phyloP scores from a whole-genome alignment of 2,888 invertebrate species.

The Tipula lateralis region DNA sequence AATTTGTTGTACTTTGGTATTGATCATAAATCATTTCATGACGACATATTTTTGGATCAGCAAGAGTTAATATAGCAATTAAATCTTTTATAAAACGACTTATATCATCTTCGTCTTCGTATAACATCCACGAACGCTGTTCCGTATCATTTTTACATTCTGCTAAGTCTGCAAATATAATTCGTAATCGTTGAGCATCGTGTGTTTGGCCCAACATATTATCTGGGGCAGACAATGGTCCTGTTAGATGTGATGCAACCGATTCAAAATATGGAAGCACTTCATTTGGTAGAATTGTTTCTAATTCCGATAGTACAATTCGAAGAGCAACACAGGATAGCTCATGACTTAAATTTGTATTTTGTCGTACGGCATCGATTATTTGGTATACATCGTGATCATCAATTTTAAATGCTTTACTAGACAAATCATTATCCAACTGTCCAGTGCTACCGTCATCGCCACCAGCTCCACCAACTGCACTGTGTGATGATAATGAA shows the following conservation, averaged over 20 bases:
- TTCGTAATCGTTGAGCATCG: slow-evolving; percentile 75
- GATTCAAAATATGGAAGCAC: slow-evolving; percentile 59
- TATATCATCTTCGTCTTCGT: slow-evolving; percentile 88
- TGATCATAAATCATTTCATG: slow-evolving; percentile 79
- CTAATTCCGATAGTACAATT: slow-evolving; percentile 60
- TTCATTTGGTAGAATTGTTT: slow-evolving; percentile 54
- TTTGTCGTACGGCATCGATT: slow-evolving; percentile 72
- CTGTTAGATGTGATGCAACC: slow-evolving; percentile 56
- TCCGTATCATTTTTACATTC: slow-evolving; percentile 92
- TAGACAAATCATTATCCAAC: slow-evolving; percentile 36
- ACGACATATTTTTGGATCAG: slow-evolving; percentile 81
- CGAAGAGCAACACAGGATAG: slow-evolving; percentile 79
- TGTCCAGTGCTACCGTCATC: slow-evolving; percentile 34
- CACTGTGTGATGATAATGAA: background rate
- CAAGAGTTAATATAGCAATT: slow-evolving; percentile 82
- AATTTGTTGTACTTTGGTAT: slow-evolving; percentile 74
- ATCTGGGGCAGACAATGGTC: slow-evolving; percentile 57
- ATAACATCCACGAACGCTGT: slow-evolving; percentile 91
- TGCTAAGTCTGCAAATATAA: slow-evolving; percentile 77
- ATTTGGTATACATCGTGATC: slow-evolving; percentile 63
- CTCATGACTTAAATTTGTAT: slow-evolving; percentile 80
- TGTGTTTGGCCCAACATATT: slow-evolving; percentile 68
- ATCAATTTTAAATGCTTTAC: slow-evolving; percentile 37
- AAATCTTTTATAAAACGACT: slow-evolving; percentile 77
- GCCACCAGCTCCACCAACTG: background rate